A percentile compares a stretch with the other conserved stretches of the same genome.
Conservation (phyloP, 2,113 vertebrate species). For the Datnioides undecimradiatus region DNA sequence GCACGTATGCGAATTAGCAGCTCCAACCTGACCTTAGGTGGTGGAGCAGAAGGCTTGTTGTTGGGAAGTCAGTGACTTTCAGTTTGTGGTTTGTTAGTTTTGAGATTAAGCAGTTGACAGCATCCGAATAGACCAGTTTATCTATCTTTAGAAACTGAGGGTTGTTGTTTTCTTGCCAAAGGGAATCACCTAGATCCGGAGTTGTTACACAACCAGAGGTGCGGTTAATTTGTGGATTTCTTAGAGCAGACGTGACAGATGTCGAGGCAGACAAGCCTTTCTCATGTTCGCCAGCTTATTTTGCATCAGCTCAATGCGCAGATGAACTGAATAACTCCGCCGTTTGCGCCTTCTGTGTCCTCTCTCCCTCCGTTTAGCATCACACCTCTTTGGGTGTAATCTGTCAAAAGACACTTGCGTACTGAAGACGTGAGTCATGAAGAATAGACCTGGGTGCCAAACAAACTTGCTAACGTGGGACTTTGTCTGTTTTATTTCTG, state of each 20-base stretch:
- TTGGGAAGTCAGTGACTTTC: conserved; percentile 55
- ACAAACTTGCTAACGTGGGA: background rate
- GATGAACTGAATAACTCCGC: background rate
- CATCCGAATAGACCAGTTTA: conserved; percentile 77
- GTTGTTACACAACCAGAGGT: conserved; percentile 78
- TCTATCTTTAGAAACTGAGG: conserved; percentile 80
- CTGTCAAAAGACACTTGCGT: conserved; percentile 17
- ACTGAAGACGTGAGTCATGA: conserved; percentile 47
- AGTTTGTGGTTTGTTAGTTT: conserved; percentile 75
- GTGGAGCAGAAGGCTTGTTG: conserved; percentile 56
- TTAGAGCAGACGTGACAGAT: conserved; percentile 30
- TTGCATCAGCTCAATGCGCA: background rate
- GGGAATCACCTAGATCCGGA: conserved; percentile 80
- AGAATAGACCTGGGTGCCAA: conserved; percentile 8
- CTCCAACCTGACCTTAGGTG: conserved; percentile 31
- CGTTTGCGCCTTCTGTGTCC: background rate
- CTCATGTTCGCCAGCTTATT: conserved; percentile 16
- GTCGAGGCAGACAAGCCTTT: conserved; percentile 3
- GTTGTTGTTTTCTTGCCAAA: conserved; percentile 76
- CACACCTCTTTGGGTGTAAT: conserved; percentile 25
- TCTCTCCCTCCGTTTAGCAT: background rate
- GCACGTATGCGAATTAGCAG: conserved; percentile 1
- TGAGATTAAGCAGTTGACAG: conserved; percentile 76
- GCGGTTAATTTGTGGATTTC: conserved; percentile 61
- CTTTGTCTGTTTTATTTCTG: conserved; percentile 5